Base-by-base conservation (phyloP, 2,113 vertebrate genomes). In the Notarius quadriscutis region DNA sequence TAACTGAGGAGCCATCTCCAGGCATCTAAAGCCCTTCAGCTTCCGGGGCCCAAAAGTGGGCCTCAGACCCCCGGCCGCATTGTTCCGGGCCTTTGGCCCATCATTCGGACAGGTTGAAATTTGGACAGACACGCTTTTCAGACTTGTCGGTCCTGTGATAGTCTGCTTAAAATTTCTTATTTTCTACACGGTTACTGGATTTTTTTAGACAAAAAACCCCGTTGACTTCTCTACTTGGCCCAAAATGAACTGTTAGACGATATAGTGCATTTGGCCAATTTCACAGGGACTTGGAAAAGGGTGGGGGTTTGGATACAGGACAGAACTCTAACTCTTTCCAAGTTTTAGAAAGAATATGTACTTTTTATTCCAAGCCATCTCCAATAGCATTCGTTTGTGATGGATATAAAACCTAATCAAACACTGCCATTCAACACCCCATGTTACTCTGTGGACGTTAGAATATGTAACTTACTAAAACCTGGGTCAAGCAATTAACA, bases 181-280 rank as follows among this genome's bases (percentile, higher is more conserved):
- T 41, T 41, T 4, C 41, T 41, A 41, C 41, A 41, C 41, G 4
- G 41, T 41, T 65, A 65, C 10, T 67, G 65, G 5, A 69, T 69
- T 69, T 5, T 67, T 67, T 57, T 17, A 7, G n/a, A n/a, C 4
- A 30, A 5, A 75, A 48, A 41, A n/a, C n/a, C n/a, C n/a, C 48
- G 15, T 75, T 77, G 2, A 50, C 8, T 22, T 75, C 41, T 50
- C 72, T 75, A 22, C 74, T 77, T 51, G 74, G 48, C 48, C 9
- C 48, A 6, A 25, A 51, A 51, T 77, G 34, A 60, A 58, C 57
- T 71, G 60, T 69, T 85, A 83, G 77, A 83, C 62, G 50, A 81
- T 55, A 60, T 25, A 51, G 78, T 67, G 63, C 79, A 86, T 62
- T 71, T 87, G 85, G 79, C 20, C 63, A 85, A 85, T 85, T 86